Percentiles rank a stretch among this genome's conserved stretches.
phyloP scores from a whole-genome alignment of 2,113 vertebrate genomes.

The Corythoichthys intestinalis region DNA sequence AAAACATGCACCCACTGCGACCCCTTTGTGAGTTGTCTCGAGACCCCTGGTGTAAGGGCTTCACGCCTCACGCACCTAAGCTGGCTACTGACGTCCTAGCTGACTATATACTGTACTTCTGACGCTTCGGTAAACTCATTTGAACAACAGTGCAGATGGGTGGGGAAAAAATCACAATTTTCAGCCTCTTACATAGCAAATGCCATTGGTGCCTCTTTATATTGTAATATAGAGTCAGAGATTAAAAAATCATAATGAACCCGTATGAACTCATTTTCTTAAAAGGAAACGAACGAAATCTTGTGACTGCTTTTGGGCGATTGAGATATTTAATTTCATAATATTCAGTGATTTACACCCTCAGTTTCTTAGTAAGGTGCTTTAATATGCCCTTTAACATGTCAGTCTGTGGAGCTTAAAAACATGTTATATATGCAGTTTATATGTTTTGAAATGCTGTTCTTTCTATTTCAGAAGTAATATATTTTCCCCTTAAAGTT shows the following conservation, averaged over 20 bases:
- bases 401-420: not conserved
- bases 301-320: not conserved
- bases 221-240: not conserved
- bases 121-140: not conserved
- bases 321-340: not conserved
- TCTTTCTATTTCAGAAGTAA: not conserved
- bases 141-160: not conserved
- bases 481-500: slow-evolving; percentile 13
- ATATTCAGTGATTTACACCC: not conserved
- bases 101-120: not conserved
- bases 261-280: too few species aligned
- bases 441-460: not conserved
- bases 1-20: too few species aligned
- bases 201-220: not conserved
- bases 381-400: not conserved
- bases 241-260: too few species aligned
- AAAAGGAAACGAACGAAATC: not conserved
- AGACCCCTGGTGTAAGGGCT: too few species aligned
- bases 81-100: not conserved
- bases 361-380: not conserved
- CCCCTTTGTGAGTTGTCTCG: too few species aligned
- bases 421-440: not conserved
- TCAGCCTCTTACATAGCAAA: not conserved
- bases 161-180: not conserved
- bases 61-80: not conserved